Conservation (phyloP, 2,888 invertebrate genomes). For the Phaedon cochleariae region DNA sequence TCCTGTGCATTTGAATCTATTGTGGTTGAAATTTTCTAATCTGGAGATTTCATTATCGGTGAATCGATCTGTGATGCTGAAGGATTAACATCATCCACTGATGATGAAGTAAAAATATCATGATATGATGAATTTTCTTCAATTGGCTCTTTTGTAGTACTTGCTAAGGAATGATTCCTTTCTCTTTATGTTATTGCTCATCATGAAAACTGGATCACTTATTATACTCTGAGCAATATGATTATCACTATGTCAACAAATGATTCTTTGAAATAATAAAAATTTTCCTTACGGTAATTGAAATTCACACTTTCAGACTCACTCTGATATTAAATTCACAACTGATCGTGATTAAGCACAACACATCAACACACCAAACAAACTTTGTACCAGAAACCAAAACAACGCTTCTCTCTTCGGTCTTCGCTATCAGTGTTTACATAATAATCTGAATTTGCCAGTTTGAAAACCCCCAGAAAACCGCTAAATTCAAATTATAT, state of each 20-base stretch:
- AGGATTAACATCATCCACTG: not conserved
- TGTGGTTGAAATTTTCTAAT: not conserved
- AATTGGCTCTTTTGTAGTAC: constrained; percentile 7
- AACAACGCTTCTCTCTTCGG: no score
- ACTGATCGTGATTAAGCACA: not conserved
- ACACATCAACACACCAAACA: no score
- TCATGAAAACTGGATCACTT: not conserved
- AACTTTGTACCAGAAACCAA: no score
- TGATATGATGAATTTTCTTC: constrained; percentile 5
- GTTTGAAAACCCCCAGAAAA: no score
- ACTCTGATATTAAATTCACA: not conserved
- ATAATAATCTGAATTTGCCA: no score
- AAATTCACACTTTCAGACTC: not conserved
- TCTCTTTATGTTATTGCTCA: not conserved
- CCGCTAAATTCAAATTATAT: no score
- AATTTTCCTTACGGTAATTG: not conserved
- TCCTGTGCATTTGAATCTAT: not conserved
- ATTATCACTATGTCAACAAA: no score
- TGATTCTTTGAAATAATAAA: not conserved
- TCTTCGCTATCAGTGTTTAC: no score
- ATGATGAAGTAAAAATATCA: not conserved
- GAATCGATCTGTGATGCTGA: not conserved
- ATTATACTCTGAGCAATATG: not conserved
- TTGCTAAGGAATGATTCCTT: constrained; percentile 3
- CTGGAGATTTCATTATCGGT: not conserved